Percentiles rank a stretch among this genome's conserved stretches.
These are phyloP conservation scores for Tanytarsus gracilentus DNA, from an alignment of 2,888 invertebrate species.

Conservation along the genomic window DNA sequence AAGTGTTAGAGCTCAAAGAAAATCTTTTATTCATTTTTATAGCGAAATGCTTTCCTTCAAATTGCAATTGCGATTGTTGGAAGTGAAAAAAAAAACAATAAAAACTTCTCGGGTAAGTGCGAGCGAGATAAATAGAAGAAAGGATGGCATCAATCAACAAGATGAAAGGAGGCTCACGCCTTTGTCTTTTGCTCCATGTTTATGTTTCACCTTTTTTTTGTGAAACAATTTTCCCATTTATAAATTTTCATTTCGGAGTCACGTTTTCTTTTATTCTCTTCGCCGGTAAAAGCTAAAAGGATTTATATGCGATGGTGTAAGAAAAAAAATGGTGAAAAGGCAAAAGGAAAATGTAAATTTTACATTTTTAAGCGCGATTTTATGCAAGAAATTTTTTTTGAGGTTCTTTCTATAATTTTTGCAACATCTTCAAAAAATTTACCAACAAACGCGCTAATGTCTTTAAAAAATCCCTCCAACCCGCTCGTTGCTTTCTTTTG, in stretches of 20 bases:
- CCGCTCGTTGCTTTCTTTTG: background rate
- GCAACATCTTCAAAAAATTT: no score
- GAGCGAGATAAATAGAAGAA: constrained; percentile 19
- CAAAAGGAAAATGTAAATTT: background rate
- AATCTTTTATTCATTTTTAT: constrained; percentile 29
- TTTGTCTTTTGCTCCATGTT: background rate
- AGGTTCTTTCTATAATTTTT: no score
- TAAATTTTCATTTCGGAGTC: constrained; percentile 8
- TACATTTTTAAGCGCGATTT: background rate
- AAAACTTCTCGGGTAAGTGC: constrained; percentile 14
- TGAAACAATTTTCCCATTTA: background rate
- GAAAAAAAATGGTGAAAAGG: background rate
- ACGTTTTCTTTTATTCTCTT: constrained; percentile 10
- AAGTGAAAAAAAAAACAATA: constrained; percentile 18
- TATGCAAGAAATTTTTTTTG: no score
- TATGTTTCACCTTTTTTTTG: background rate
- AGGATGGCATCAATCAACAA: background rate
- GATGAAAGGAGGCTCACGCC: background rate
- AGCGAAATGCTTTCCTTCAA: constrained; percentile 27
- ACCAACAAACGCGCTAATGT: no score
- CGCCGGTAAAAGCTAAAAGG: constrained; percentile 12
- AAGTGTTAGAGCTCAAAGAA: no score
- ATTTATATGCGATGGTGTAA: background rate
- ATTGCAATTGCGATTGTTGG: constrained; percentile 7
- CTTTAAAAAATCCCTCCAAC: background rate